Percentiles rank a stretch among this genome's conserved stretches.
Evolutionary conservation across 2,113 vertebrate species (phyloP).

Genomic region (Motacilla alba): DNA sequence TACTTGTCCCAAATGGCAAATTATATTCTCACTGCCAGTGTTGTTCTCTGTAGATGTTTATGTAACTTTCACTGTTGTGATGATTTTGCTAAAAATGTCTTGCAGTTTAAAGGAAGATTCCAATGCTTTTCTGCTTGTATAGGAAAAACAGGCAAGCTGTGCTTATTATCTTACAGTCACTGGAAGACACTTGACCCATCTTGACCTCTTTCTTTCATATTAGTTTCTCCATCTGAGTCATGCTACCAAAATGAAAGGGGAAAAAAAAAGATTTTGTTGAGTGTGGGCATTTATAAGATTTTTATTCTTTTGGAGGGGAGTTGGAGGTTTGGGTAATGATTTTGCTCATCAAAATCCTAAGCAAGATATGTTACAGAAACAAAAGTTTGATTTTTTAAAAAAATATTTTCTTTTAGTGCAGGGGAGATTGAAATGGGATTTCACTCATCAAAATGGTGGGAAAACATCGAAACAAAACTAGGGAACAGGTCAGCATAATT

Average conservation of each 20-base stretch:
- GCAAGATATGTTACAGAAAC: neutral
- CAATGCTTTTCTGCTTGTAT: neutral
- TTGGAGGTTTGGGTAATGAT: neutral
- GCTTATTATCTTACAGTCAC: neutral
- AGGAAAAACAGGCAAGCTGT: neutral
- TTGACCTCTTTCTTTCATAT: neutral
- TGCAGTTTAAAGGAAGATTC: neutral
- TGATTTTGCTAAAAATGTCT: neutral
- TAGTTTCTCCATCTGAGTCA: neutral
- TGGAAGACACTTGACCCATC: slow-evolving; percentile 1
- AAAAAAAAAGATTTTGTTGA: neutral
- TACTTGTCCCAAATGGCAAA: slow-evolving; percentile 6
- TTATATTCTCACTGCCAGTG: neutral
- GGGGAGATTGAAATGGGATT: neutral
- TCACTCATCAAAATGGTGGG: neutral
- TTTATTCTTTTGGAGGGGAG: neutral
- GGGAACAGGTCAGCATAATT: neutral
- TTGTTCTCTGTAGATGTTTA: neutral
- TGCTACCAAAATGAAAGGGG: neutral
- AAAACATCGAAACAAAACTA: neutral
- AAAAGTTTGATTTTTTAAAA: neutral
- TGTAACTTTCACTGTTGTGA: neutral
- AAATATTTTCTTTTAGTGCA: neutral
- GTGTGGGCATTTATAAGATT: neutral
- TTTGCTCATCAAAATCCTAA: neutral